These are phyloP conservation scores for Tigriopus californicus DNA, from an alignment of 2,888 invertebrate genomes.

Conservation along the genomic window DNA sequence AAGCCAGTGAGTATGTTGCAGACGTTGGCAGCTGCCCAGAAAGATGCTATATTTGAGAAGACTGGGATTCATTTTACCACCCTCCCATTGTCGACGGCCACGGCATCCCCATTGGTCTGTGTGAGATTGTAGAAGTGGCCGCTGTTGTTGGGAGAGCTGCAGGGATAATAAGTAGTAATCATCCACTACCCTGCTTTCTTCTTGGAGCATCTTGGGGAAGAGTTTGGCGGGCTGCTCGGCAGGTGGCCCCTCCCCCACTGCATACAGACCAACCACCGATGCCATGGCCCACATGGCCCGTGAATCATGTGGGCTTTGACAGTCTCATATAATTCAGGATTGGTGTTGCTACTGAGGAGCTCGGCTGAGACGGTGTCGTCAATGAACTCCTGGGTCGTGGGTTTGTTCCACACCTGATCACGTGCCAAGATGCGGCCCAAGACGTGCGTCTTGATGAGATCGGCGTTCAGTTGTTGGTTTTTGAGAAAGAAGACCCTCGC, in stretches of 20 bases:
- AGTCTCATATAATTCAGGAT: background rate
- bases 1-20: background rate
- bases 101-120: background rate
- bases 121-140: background rate
- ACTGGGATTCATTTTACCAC: slow-evolving; percentile 23
- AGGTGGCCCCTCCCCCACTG: background rate
- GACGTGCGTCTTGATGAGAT: slow-evolving; percentile 21
- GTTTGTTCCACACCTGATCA: background rate
- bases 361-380: background rate
- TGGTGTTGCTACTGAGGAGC: background rate
- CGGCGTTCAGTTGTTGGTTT: slow-evolving; percentile 19
- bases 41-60: slow-evolving; percentile 14
- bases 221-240: no score
- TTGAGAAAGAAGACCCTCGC: slow-evolving; percentile 24
- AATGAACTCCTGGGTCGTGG: background rate
- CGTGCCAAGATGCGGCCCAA: background rate
- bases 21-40: no score
- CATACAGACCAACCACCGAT: background rate
- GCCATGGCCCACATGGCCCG: background rate
- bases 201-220: slow-evolving; percentile 24
- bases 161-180: slow-evolving; percentile 26
- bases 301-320: background rate
- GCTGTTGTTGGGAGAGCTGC: slow-evolving; percentile 18
- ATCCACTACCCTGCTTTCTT: slow-evolving; percentile 21
- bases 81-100: slow-evolving; percentile 23